Evolutionary conservation across 2,888 invertebrate genomes (phyloP), one percentile per base, ranked within the genome.

Genomic region (Mactromeris polynyma): DNA sequence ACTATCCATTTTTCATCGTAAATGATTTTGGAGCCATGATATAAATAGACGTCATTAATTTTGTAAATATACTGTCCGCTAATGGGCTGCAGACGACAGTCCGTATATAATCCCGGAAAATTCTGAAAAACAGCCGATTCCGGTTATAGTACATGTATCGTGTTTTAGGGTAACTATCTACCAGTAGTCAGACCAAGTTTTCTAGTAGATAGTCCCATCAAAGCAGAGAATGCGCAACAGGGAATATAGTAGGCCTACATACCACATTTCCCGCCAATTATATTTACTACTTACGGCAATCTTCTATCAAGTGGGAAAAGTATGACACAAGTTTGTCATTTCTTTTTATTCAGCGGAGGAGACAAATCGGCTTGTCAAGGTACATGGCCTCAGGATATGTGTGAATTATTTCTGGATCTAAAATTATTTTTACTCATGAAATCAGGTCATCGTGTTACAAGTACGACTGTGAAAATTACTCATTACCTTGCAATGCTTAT

Each of bases 361-460:
- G 73, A 73, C 36, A 73, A 33, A 73, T 73, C 36, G 73, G 36
- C 73, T 33, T 33, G 73, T 73, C 73, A 73, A 73, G 33, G 17
- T 73, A 36, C 17, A 33, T 73, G 2, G 73, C 73, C 26, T 33
- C 21, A 36, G 73, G 73, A 26, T 26, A 73, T 64, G n/a, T 64
- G 26, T 64, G 58, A n/a, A 2, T 26, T 64, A 64, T n/a, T 64
- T 26, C 58, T 64, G 26, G 26, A 64, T 64, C 21, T 26, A 64
- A n/a, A 6, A 4, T 26, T 26, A 11, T 64, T 26, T 26, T 4
- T 64, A 26, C 3, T 64, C 26, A 26, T 64, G 58, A 64, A 64
- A 64, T 26, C 3, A 64, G 58, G 26, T 64, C 26, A 64, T 26
- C 1, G 26, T 64, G 58, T 64, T 64, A 26, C 58, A 58, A 4